These are phyloP conservation scores for Meda fulgida DNA, from an alignment of 2,797 vertebrate genomes.

Conservation along the genomic window DNA sequence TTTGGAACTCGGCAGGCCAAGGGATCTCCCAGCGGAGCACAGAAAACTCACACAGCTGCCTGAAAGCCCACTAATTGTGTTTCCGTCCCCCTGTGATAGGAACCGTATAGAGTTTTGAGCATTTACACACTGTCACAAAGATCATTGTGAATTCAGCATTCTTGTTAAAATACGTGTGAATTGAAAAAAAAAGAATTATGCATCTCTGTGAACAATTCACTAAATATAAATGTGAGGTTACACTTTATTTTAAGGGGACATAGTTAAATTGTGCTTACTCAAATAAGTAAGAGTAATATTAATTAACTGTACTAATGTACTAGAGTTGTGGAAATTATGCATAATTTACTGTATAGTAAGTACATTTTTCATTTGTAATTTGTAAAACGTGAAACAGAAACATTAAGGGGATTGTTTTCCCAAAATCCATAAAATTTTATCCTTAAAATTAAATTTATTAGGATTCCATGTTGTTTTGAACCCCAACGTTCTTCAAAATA, in stretches of 20 bases:
- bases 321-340: not conserved
- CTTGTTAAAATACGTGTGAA: conserved; percentile 46
- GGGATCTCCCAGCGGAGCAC: conserved; percentile 73
- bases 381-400: not conserved
- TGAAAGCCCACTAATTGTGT: conserved; percentile 68
- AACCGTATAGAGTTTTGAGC: conserved; percentile 67
- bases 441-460: not conserved
- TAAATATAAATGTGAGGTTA: not conserved
- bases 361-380: not conserved
- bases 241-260: not conserved
- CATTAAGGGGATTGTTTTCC: not conserved
- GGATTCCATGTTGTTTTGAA: not conserved
- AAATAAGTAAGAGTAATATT: not conserved
- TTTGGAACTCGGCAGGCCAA: conserved; percentile 75
- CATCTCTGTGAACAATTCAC: conserved; percentile 26
- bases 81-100: conserved; percentile 71
- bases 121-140: conserved; percentile 70
- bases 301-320: not conserved
- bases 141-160: conserved; percentile 69
- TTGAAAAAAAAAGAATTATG: conserved; percentile 68
- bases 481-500: no score
- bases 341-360: not conserved
- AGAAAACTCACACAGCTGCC: conserved; percentile 63
- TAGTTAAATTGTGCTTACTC: not conserved
- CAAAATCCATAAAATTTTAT: not conserved